Conservation (phyloP, 2,888 invertebrate species). For the Campopleginae sp. region DNA sequence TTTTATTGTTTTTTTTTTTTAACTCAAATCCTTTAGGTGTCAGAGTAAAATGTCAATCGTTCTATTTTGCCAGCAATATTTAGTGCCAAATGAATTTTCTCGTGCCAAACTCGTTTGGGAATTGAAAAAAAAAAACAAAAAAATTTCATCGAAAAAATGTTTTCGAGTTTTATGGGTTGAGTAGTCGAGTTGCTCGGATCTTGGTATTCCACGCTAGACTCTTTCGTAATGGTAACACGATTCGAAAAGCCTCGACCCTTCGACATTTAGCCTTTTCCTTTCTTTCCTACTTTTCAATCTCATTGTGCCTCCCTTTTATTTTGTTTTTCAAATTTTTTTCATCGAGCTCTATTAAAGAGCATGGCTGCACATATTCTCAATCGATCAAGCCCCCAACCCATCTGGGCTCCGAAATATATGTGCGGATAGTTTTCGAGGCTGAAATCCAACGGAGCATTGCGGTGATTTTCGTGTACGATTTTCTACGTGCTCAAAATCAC, state of each 20-base stretch:
- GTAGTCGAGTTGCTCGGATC: neutral
- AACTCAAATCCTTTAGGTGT: neutral
- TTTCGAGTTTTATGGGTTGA: neutral
- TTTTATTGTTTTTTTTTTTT: neutral
- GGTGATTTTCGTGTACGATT: slow-evolving; percentile 25
- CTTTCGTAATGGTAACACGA: slow-evolving; percentile 8
- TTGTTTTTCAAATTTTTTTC: slow-evolving; percentile 12
- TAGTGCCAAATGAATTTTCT: neutral
- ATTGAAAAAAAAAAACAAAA: neutral
- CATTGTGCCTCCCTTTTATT: neutral
- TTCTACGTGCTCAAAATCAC: slow-evolving; percentile 41
- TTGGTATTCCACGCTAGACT: slow-evolving; percentile 11
- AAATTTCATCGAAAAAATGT: neutral
- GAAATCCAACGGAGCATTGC: slow-evolving; percentile 24
- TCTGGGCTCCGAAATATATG: neutral
- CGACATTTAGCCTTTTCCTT: neutral
- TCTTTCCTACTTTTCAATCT: slow-evolving; percentile 15
- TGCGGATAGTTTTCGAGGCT: neutral
- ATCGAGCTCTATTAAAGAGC: slow-evolving; percentile 23
- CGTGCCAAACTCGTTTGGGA: neutral
- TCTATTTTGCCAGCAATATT: neutral
- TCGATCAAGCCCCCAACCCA: slow-evolving; percentile 1
- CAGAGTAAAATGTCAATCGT: neutral
- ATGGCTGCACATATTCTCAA: slow-evolving; percentile 16
- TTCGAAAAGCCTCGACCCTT: neutral